Conservation (phyloP, 2,797 vertebrate genomes). For the Pseudomugil tenellus region DNA sequence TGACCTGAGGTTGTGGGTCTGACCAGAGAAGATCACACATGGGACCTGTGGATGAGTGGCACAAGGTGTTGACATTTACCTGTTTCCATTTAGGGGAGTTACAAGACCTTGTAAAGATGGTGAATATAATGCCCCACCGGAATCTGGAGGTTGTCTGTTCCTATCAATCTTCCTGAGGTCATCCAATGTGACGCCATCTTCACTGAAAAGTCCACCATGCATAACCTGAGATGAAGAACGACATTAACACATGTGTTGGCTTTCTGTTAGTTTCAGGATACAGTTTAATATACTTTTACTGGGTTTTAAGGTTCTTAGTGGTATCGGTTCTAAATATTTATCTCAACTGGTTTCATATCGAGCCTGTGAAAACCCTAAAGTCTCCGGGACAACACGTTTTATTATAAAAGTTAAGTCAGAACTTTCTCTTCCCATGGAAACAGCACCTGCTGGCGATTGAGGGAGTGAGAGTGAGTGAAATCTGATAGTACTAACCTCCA, state of each 20-base stretch:
- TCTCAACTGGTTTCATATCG: too few relatives aligned
- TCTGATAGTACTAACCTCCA: too few relatives aligned
- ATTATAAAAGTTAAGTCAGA: too few relatives aligned
- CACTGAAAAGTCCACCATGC: constrained; percentile 95
- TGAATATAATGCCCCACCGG: constrained; percentile 75
- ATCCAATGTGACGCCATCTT: constrained; percentile 92
- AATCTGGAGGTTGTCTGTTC: constrained; percentile 94
- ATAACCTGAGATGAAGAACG: constrained; percentile 84
- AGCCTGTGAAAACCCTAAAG: too few relatives aligned
- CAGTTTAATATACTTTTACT: too few relatives aligned
- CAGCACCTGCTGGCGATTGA: too few relatives aligned
- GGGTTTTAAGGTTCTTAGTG: too few relatives aligned
- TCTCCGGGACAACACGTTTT: too few relatives aligned
- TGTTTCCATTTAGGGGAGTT: fast-evolving
- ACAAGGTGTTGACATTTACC: constrained; percentile 6
- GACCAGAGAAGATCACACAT: constrained; percentile 98
- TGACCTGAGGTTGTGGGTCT: constrained; percentile 93
- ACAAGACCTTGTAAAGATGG: neutral
- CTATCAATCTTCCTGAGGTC: constrained; percentile 93
- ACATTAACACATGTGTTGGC: neutral
- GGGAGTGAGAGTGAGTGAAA: too few relatives aligned
- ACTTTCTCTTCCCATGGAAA: too few relatives aligned
- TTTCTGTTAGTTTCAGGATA: neutral
- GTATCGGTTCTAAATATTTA: too few relatives aligned
- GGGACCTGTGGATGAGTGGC: constrained; percentile 80